These are phyloP conservation scores for Magallana angulata DNA, from an alignment of 1,140 invertebrate species.

Conservation along the genomic window DNA sequence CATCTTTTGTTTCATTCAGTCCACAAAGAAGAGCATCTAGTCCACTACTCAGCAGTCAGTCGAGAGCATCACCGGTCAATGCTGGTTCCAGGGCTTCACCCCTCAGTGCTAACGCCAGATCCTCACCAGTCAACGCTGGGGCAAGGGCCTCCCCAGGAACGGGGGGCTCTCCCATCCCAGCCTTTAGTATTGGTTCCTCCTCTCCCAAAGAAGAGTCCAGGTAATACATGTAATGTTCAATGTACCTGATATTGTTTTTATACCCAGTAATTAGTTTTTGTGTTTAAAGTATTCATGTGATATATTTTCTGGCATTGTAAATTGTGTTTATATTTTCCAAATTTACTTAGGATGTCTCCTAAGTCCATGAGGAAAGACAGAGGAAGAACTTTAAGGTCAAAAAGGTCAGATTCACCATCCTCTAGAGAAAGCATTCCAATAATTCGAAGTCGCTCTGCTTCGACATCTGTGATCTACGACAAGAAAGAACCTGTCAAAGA, in stretches of 20 bases:
- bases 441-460: slow-evolving; percentile 92
- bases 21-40: slow-evolving; percentile 54
- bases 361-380: slow-evolving; percentile 84
- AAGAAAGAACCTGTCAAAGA: slow-evolving; percentile 84
- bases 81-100: slow-evolving; percentile 34
- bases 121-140: slow-evolving; percentile 41
- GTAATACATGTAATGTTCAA: slow-evolving; percentile 45
- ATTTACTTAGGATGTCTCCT: slow-evolving; percentile 81
- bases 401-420: slow-evolving; percentile 84
- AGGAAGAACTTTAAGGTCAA: slow-evolving; percentile 79
- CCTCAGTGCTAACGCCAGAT: slow-evolving; percentile 32
- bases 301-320: no score
- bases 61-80: slow-evolving; percentile 16
- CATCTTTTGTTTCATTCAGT: not conserved
- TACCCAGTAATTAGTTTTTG: not conserved
- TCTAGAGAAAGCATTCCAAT: slow-evolving; percentile 79
- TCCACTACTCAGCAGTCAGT: slow-evolving; percentile 28
- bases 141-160: slow-evolving; percentile 45
- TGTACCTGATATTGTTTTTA: not conserved
- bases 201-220: slow-evolving; percentile 71
- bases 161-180: slow-evolving; percentile 36
- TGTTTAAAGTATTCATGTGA: no score
- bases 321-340: not conserved
- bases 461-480: slow-evolving; percentile 79
- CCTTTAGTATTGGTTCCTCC: slow-evolving; percentile 69